Base-by-base conservation (phyloP, 2,113 vertebrate genomes). In the Fregetta grallaria region DNA sequence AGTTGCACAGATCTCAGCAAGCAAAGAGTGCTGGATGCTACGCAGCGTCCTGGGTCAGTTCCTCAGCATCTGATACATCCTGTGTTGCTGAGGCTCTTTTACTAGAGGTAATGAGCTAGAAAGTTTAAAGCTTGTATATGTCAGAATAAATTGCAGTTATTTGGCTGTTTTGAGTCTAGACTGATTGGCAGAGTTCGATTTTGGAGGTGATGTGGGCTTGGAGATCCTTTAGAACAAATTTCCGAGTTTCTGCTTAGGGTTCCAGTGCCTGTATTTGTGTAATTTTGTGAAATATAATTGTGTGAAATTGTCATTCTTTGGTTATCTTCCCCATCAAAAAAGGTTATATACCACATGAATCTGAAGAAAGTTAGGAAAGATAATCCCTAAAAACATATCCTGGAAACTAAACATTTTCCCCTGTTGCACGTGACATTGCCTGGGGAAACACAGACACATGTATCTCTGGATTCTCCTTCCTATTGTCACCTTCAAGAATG, bases 261-360 rank as follows among this genome's bases (percentile, higher is more conserved):
- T 74, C 27, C 45, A 29, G 5, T 27, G 21, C 7, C 55, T 32
- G 7, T 53, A 20, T 56, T 52, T 42, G 9, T 12, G 17, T 13
- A 47, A 47, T 68, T 83, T 68, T 65, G 6, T 58, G n/a, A 71
- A 87, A 84, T 17, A 44, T 8, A 45, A 44, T 32, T 34, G 5
- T 7, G 6, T 76, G 13, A 61, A 79, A 88, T 47, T 65, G 15
- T 90, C 17, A 32, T 11, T 50, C 22, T 83, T 88, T 61, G 7
- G 3, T 61, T 83, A 44, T 50, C 13, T 72, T 68, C 13, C 22
- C 0, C 0, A 49, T 8, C 2, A 45, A 78, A 56, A 74, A 66
- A 58, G 5, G 3, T 6, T 55, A 55, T 63, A 32, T 8, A 25
- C 1, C 11, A 34, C 0, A 4, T 8, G 26, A 77, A n/a, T 49